phyloP scores from a whole-genome alignment of 1,140 invertebrate species.

The Orchesella cincta region DNA sequence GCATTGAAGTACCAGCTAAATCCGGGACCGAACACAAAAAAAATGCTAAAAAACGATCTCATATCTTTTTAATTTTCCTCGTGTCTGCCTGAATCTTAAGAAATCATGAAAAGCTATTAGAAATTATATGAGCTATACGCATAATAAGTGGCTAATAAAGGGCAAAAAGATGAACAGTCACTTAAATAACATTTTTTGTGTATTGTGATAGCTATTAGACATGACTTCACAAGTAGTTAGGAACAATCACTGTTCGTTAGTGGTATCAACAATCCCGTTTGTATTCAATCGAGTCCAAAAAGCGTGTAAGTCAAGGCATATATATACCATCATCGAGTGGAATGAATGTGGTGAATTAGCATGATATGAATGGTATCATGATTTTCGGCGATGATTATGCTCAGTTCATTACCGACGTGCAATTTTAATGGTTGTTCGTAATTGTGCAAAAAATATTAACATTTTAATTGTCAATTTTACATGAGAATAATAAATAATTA shows the following conservation, averaged over 20 bases:
- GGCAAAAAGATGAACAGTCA: not conserved
- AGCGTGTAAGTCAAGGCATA: too few species aligned
- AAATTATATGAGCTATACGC: not conserved
- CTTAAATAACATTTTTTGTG: slow-evolving; percentile 9
- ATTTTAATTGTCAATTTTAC: slow-evolving; percentile 30
- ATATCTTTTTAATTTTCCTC: not conserved
- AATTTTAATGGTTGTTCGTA: slow-evolving; percentile 3
- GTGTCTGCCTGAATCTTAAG: not conserved
- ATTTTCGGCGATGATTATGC: slow-evolving; percentile 8
- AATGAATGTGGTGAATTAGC: too few species aligned
- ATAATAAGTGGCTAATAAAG: slow-evolving; percentile 6
- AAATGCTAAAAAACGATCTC: not conserved
- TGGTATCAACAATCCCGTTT: not conserved
- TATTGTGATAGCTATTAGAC: not conserved
- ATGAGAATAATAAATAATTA: slow-evolving; percentile 19
- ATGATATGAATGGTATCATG: not conserved
- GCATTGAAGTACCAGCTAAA: not conserved
- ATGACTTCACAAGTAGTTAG: not conserved
- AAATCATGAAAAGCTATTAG: not conserved
- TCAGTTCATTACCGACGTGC: slow-evolving; percentile 1
- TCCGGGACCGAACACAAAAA: too few species aligned
- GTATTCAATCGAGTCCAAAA: not conserved
- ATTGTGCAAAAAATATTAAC: slow-evolving; percentile 7
- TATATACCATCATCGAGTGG: not conserved
- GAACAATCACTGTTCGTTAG: slow-evolving; percentile 15